Evolutionary conservation across 2,797 vertebrate genomes (phyloP), one percentile per base, ranked within the genome.

Genomic region (Ptychobarbus kaznakovi): DNA sequence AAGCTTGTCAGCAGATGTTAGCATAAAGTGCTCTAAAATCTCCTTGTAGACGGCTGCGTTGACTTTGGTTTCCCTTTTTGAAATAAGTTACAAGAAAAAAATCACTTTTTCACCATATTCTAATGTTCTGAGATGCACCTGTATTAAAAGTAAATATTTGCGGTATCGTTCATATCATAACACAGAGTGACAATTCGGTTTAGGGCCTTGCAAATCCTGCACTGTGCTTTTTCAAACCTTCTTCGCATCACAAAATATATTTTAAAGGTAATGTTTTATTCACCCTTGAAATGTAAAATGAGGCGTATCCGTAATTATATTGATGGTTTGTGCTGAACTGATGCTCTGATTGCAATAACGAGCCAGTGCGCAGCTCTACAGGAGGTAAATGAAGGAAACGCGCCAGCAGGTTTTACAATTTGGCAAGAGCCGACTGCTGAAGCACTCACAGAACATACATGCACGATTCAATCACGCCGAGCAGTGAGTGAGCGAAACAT

Each of bases 321-420:
- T 53, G 46, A 53, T 53, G 79, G 75, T 78, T 32, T 13, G 18
- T 56, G n/a, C 85, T 80, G 69, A 70, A 81, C 63, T 87, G 81
- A 87, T 83, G 46, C 38, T 77, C 72, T 42, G 74, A 82, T 46
- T 44, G 68, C 15, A 82, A 58, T 28, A 69, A 70, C 32, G 63
- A 84, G 51, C 40, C 61, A 69, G 22, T 51, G 63, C 72, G 53
- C 73, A 82, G 42, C 77, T 11, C 78, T 20, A 28, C 82, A 63
- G 78, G 79, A 73, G 65, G 73, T 77, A 32, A 80, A 86, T 81
- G 32, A 20, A 25, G 63, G 58, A 81, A 75, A 49, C 46, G 65
- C 70, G 58, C 63, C 80, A 49, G 35, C 65, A 87, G 80, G 86
- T 66, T 87, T 61, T n/a, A 76, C 70, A 77, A 72, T 44, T 46